Conservation (phyloP, 53 echinoderm and acorn worm genomes). For the Crossaster papposus region DNA sequence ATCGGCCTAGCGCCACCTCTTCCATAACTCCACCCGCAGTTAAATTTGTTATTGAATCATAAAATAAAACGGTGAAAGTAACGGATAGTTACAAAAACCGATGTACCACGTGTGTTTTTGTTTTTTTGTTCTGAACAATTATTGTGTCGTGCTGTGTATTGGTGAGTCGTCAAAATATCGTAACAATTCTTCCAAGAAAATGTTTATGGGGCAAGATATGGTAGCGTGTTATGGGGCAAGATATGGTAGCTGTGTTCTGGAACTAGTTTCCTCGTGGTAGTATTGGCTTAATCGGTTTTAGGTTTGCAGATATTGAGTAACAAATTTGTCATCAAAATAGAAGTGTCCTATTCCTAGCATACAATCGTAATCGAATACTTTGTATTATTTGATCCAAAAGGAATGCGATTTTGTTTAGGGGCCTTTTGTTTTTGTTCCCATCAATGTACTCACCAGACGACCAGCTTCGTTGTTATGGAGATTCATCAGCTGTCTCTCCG, state of each 20-base stretch:
- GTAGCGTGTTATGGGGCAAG: background rate
- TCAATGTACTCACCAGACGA: constrained; percentile 75
- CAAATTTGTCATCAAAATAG: no score
- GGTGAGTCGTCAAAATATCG: background rate
- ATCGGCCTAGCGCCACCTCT: background rate
- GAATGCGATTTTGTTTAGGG: no score
- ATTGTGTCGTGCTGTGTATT: background rate
- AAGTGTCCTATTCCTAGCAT: no score
- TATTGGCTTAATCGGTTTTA: no score
- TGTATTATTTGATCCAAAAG: no score
- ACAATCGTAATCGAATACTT: no score
- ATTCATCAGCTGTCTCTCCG: constrained; percentile 90
- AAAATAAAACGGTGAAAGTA: background rate
- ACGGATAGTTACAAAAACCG: background rate
- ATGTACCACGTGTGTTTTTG: background rate
- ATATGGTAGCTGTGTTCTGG: background rate
- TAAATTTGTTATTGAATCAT: background rate
- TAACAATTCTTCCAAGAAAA: constrained; percentile 21
- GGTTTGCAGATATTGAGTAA: no score
- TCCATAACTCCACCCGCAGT: background rate
- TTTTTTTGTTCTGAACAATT: background rate
- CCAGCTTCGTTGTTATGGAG: constrained; percentile 98
- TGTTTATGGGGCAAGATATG: background rate
- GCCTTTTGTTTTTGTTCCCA: background rate
- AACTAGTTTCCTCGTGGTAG: background rate